Evolutionary conservation across 1,140 invertebrate species (phyloP), one percentile per base, ranked within the genome.

Genomic region (Ceratoteleas bidentatus): DNA sequence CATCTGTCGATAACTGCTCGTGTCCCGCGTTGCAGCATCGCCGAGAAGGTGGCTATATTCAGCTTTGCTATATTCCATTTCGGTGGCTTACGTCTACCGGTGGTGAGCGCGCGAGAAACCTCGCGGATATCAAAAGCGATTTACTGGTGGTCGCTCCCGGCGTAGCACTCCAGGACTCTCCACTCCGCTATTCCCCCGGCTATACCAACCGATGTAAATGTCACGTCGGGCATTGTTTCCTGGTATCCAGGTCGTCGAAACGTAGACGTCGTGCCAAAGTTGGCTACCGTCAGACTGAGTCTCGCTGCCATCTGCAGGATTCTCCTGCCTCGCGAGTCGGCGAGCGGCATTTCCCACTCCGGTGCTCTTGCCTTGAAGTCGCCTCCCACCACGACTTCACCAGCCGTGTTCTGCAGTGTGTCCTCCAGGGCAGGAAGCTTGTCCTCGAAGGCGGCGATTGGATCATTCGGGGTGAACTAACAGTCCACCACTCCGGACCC

Each of bases 211-310:
- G 68, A 32, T 3, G 57, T 14, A 1, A 72, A 32, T 0, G 68
- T 53, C 6, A 72, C 45, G 14, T 72, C 57, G 10, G 68, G 70
- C n/a, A n/a, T n/a, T n/a, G n/a, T n/a, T n/a, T n/a, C n/a, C n/a
- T n/a, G n/a, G n/a, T n/a, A n/a, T n/a, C n/a, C n/a, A n/a, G n/a
- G n/a, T n/a, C n/a, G n/a, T n/a, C n/a, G n/a, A n/a, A n/a, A n/a
- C n/a, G n/a, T 74, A 0, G 58, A 0, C 0, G 40, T 64, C 4
- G 34, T 9, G 2, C 33, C 70, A 3, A 14, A 3, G 11, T 74
- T 74, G 7, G 45, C 4, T 0, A 72, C 40, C 0, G 36, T 40
- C 15, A 54, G 7, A 54, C n/a, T n/a, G n/a, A n/a, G n/a, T n/a
- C n/a, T n/a, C n/a, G n/a, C n/a, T n/a, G n/a, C n/a, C n/a, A n/a